Base-by-base conservation (phyloP, 30 jellyfish, hydroid and myxozoan genomes). In the Morbakka virulenta region DNA sequence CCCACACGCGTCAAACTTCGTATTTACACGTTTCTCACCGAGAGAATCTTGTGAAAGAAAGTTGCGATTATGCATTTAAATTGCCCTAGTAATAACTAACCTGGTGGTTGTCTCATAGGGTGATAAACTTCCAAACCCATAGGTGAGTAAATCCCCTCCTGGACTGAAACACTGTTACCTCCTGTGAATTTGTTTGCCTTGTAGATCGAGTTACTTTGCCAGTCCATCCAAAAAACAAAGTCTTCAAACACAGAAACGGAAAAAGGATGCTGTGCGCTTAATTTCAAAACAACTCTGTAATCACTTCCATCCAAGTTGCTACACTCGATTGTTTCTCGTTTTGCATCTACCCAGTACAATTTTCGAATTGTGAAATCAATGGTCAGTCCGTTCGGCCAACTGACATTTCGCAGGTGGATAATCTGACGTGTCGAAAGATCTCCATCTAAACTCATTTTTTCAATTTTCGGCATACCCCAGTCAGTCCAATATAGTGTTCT, bases 331-430 rank as follows among this genome's bases (percentile, higher is more conserved):
- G 79, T 72, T 57, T 50, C 64, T 26, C 87, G 83, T 72, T 64
- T 88, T 4, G 97, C 95, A 75, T 88, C 97, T 4, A 83, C 77
- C 97, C 97, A 88, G 80, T 31, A 88, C 24, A 88, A 13, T 13
- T 83, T 22, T 50, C 51, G 64, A 11, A 81, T n/a, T 32, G 95
- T 69, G 33, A 88, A 88, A 61, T 88, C 97, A 66, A 88, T 68
- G 3, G 88, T 21, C 33, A 88, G 48, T 4, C 97, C 95, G 50
- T 88, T 88, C 4, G 97, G 97, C 97, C 97, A 88, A 49, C 89
- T 67, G 17, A 81, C 80, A 22, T 80, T 87, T 35, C 72, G 89
- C 14, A 52, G 64, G 61, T 76, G 87, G 29, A 87, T 9, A 35
- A 74, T 65, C 12, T 20, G 33, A 13, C 96, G 80, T 20, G 94